These are phyloP conservation scores for Napeogenes inachia DNA, from an alignment of 2,888 invertebrate species.

Conservation along the genomic window DNA sequence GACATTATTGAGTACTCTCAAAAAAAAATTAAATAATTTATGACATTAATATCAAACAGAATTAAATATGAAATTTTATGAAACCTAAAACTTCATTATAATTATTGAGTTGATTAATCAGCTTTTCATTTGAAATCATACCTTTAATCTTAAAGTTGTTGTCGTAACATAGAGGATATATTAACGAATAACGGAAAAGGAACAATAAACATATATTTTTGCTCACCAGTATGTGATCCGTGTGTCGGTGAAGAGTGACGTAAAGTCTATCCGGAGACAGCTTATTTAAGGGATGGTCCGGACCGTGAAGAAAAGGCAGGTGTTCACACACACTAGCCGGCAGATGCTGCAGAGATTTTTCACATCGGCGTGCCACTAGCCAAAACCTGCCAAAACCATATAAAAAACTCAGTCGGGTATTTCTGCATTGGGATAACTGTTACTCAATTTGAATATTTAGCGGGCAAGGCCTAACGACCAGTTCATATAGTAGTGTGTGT, in stretches of 20 bases:
- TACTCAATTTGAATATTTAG: neutral
- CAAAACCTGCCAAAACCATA: slow-evolving; percentile 80
- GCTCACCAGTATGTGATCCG: slow-evolving; percentile 88
- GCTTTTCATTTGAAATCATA: too few relatives aligned
- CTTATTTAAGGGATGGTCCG: slow-evolving; percentile 86
- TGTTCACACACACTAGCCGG: slow-evolving; percentile 92
- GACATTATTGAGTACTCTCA: too few relatives aligned
- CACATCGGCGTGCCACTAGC: slow-evolving; percentile 94
- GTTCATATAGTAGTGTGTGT: too few relatives aligned
- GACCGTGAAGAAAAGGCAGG: slow-evolving; percentile 88
- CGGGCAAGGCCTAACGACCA: neutral
- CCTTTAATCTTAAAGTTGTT: too few relatives aligned
- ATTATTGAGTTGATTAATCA: too few relatives aligned
- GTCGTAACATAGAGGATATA: too few relatives aligned
- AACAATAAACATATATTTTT: neutral
- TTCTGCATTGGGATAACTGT: too few relatives aligned
- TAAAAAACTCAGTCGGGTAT: too few relatives aligned
- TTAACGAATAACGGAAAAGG: too few relatives aligned
- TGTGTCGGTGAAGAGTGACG: slow-evolving; percentile 89
- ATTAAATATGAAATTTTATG: neutral
- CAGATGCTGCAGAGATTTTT: slow-evolving; percentile 95
- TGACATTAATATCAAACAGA: neutral
- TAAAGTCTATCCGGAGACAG: slow-evolving; percentile 88
- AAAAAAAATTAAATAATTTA: neutral
- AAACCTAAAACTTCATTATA: neutral